Evolutionary conservation across 2,888 invertebrate species (phyloP), one percentile per base, ranked within the genome.

Genomic region (Morpho deidamia): DNA sequence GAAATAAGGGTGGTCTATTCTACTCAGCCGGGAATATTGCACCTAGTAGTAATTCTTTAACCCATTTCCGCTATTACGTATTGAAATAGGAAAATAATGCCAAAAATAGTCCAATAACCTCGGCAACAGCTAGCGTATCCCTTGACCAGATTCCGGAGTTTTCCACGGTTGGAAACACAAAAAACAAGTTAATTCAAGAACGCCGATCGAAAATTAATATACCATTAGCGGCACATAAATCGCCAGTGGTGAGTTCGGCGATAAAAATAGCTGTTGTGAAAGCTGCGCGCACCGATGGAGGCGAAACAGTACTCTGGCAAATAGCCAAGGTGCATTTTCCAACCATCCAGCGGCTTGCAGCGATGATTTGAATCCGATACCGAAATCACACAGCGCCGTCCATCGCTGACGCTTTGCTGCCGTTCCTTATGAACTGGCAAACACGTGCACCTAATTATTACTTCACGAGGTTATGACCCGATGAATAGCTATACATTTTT

Each of bases 191-290:
- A 56, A 51, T 58, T 51, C 50, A 53, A 60, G 48, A 53, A 60
- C 67, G 65, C 65, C 60, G 65, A 62, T 54, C 57, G 59, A 61
- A 61, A 67, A 68, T 74, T 76, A 77, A 78, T 78, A 72, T 70
- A 62, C 69, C 67, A 76, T 76, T 78, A 76, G 67, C 62, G 59
- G 66, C 59, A 72, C 72, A 72, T 81, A 75, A 76, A 73, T 77
- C 69, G 66, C 47, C 50, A 50, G 47, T 53, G 54, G 59, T 57
- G 43, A 45, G 58, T 55, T 55, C 61, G 58, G 49, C 44, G 55
- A 59, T 71, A 72, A 69, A 75, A 71, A 73, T 77, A 75, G 68
- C 55, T 57, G 65, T 59, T 55, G 65, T 66, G 70, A 66, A 65
- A 67, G 65, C 62, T 23, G 23, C 23, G 40, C 33, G 64, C 63